Evolutionary conservation across 2,888 invertebrate genomes (phyloP).

Genomic region (Eudasyphora cyanicolor): DNA sequence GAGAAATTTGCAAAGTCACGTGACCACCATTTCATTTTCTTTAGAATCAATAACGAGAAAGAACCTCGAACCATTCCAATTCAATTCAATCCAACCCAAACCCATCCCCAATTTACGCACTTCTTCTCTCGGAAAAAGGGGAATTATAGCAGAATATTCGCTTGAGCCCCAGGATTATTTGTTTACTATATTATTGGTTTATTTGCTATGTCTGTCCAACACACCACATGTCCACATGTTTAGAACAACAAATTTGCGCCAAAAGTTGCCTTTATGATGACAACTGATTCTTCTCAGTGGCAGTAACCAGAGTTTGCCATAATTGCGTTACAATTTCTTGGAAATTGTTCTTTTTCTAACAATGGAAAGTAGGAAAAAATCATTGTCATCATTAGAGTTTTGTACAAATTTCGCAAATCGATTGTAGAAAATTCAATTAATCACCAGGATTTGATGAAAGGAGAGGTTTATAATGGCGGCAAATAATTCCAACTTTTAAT

Average conservation of each 20-base stretch:
- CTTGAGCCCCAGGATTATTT: not conserved
- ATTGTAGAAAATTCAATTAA: not conserved
- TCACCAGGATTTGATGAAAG: not conserved
- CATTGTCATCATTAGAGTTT: not conserved
- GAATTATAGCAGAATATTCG: not conserved
- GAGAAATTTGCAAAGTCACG: conserved; percentile 61
- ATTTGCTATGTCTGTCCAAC: not conserved
- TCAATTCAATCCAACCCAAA: too few species aligned
- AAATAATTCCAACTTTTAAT: too few species aligned
- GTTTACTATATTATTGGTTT: too few species aligned
- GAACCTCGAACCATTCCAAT: too few species aligned
- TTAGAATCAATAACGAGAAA: not conserved
- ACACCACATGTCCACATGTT: not conserved
- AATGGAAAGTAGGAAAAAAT: not conserved
- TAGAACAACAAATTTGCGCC: not conserved
- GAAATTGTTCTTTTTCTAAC: not conserved
- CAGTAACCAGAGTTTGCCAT: conserved; percentile 50
- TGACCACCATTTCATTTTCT: conserved; percentile 55
- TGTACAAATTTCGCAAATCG: not conserved
- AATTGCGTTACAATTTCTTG: conserved; percentile 15
- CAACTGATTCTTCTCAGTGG: not conserved
- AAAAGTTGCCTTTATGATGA: not conserved
- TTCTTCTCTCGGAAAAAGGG: too few species aligned
- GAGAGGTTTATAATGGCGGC: not conserved
- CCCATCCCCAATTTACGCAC: too few species aligned